phyloP scores from a whole-genome alignment of 2,113 vertebrate genomes.

The Poecilia latipinna region DNA sequence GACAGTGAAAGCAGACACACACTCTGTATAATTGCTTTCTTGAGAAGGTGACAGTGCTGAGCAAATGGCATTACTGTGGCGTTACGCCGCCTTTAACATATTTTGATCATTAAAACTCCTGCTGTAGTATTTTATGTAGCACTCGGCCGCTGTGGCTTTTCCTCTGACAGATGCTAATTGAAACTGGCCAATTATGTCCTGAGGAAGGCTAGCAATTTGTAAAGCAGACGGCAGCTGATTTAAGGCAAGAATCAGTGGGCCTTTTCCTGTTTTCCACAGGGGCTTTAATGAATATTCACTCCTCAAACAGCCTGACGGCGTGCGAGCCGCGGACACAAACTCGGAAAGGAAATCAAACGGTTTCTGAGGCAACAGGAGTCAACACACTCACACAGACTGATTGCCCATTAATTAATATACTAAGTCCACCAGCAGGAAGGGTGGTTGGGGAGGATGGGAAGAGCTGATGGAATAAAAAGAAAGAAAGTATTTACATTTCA shows the following conservation, averaged over 20 bases:
- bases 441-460: not conserved
- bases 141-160: constrained; percentile 34
- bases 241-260: constrained; percentile 42
- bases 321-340: constrained; percentile 11
- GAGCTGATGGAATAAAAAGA: not conserved
- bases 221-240: constrained; percentile 67
- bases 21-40: constrained; percentile 53
- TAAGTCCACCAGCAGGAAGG: constrained; percentile 10
- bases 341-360: constrained; percentile 31
- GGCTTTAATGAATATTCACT: constrained; percentile 64
- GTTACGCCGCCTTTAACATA: constrained; percentile 41
- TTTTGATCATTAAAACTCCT: constrained; percentile 67
- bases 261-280: constrained; percentile 17
- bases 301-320: constrained; percentile 27
- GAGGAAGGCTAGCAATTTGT: constrained; percentile 60
- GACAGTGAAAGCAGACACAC: not conserved
- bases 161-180: constrained; percentile 74
- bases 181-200: constrained; percentile 73
- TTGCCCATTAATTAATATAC: constrained; percentile 28
- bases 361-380: constrained; percentile 36
- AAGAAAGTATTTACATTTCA: not conserved
- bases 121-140: constrained; percentile 47
- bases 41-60: constrained; percentile 54
- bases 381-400: constrained; percentile 7
- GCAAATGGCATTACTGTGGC: constrained; percentile 34